A percentile compares a stretch with the other conserved stretches of the same genome.
Evolutionary conservation across 2,888 invertebrate species (phyloP).

Genomic region (Polydrusus tereticollis): DNA sequence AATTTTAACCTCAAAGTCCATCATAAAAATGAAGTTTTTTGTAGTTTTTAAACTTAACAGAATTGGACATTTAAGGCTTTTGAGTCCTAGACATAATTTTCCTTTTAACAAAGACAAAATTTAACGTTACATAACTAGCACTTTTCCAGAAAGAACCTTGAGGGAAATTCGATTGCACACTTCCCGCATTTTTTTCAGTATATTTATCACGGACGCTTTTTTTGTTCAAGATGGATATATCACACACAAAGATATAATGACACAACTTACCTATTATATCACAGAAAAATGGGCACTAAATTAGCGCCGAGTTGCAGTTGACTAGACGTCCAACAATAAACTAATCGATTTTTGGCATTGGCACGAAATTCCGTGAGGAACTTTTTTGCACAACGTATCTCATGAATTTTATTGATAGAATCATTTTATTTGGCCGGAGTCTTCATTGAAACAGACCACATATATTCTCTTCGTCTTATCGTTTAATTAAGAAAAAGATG

Average conservation of each 20-base stretch:
- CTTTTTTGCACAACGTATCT: conserved; percentile 16
- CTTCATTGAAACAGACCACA: no score
- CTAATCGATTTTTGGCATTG: conserved; percentile 1
- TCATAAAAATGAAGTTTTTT: background rate
- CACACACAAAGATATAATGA: background rate
- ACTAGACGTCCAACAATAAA: conserved; percentile 34
- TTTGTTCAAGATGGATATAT: background rate
- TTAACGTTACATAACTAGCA: conserved; percentile 8
- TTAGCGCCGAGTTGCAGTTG: conserved; percentile 18
- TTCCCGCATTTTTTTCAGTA: background rate
- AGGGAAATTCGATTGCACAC: background rate
- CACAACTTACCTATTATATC: conserved; percentile 42
- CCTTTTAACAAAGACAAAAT: background rate
- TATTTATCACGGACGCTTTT: background rate
- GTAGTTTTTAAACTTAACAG: background rate
- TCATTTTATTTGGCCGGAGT: no score
- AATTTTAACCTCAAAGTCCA: background rate
- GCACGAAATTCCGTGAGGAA: background rate
- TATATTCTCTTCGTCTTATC: no score
- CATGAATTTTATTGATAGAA: no score
- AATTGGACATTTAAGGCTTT: background rate
- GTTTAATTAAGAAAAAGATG: no score
- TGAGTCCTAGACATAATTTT: background rate
- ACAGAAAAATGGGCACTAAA: conserved; percentile 28
- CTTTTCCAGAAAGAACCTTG: background rate